phyloP scores from a whole-genome alignment of 2,797 vertebrate species.

The Thripadectes ignobilis region DNA sequence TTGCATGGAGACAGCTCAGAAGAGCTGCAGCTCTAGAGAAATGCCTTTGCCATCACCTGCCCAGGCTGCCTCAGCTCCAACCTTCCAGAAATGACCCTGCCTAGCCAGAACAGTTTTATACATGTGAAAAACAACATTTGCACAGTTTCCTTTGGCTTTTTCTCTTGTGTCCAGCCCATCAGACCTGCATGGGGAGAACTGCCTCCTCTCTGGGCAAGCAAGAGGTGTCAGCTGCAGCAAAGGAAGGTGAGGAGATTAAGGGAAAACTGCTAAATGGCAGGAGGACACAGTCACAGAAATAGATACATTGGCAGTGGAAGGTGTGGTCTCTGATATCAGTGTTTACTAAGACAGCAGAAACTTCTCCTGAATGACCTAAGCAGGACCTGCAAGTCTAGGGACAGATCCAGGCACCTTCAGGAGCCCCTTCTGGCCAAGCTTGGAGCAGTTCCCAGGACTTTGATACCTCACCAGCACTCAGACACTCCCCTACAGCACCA shows the following conservation, averaged over 20 bases:
- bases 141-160: not conserved
- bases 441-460: not conserved
- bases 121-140: accelerated
- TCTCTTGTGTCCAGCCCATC: not conserved
- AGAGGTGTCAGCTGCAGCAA: not conserved
- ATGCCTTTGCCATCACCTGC: not conserved
- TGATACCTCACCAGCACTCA: accelerated
- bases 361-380: not conserved
- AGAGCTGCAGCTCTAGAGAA: not conserved
- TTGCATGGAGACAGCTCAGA: not conserved
- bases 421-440: not conserved
- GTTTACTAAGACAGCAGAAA: not conserved
- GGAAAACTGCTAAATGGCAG: not conserved
- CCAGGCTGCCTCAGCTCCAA: not conserved
- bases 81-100: not conserved
- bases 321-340: not conserved
- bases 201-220: not conserved
- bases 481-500: accelerated
- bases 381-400: not conserved
- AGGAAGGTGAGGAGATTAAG: not conserved
- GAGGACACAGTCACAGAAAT: accelerated
- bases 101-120: not conserved
- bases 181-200: not conserved
- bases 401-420: not conserved
- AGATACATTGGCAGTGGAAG: not conserved